phyloP scores from a whole-genome alignment of 2,797 vertebrate species.

The Spinus pinus region DNA sequence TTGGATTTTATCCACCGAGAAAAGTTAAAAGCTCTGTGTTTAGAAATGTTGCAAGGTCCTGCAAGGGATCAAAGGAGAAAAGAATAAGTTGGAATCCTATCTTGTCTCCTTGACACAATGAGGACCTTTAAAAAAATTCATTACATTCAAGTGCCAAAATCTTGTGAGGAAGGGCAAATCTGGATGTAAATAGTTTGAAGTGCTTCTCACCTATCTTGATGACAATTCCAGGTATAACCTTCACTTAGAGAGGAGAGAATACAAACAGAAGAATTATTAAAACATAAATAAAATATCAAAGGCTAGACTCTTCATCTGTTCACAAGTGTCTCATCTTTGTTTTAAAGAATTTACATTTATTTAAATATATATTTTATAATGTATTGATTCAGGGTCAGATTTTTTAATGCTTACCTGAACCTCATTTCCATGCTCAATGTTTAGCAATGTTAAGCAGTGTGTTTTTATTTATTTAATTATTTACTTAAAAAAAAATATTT shows the following conservation, averaged over 20 bases:
- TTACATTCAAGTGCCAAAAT: neutral
- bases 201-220: neutral
- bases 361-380: neutral
- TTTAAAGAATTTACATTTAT: neutral
- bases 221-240: neutral
- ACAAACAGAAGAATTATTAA: neutral
- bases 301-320: neutral
- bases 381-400: neutral
- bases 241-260: neutral
- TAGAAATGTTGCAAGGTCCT: neutral
- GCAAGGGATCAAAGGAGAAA: neutral
- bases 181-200: neutral
- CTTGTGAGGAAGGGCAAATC: neutral
- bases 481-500: neutral
- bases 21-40: neutral
- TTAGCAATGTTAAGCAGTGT: neutral
- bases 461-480: neutral
- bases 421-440: neutral
- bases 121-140: neutral
- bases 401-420: neutral
- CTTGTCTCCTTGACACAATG: neutral
- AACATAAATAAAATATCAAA: neutral
- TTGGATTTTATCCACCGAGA: neutral
- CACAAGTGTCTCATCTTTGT: neutral
- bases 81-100: neutral